Percentiles rank a stretch among this genome's conserved stretches.
Conservation (phyloP, 2,888 invertebrate genomes). For the Drosophila picticornis region DNA sequence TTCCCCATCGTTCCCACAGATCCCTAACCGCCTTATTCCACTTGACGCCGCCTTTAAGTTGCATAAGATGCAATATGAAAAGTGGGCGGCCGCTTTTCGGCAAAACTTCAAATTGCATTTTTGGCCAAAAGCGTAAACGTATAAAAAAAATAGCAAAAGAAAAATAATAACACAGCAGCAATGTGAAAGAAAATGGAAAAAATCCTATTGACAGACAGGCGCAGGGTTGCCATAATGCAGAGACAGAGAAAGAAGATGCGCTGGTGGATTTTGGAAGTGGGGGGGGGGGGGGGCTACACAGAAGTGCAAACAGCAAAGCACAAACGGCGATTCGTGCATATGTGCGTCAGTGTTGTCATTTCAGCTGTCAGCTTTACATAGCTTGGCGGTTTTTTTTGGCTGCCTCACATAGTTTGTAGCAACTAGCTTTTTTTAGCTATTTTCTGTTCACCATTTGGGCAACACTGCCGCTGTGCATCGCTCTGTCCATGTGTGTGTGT, state of each 20-base stretch:
- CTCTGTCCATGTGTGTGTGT: slow-evolving; percentile 19
- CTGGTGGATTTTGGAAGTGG: too few relatives aligned
- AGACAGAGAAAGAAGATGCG: slow-evolving; percentile 7
- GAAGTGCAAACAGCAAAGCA: slow-evolving; percentile 51
- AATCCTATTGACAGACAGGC: slow-evolving; percentile 49
- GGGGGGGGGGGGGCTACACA: neutral
- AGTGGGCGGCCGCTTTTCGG: slow-evolving; percentile 41
- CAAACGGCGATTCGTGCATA: slow-evolving; percentile 40
- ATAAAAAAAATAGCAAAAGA: slow-evolving; percentile 14
- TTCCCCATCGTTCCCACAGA: too few relatives aligned
- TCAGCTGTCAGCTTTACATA: neutral
- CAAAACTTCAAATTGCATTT: slow-evolving; percentile 75
- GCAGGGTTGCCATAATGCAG: slow-evolving; percentile 3
- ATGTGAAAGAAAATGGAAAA: slow-evolving; percentile 49
- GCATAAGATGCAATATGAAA: slow-evolving; percentile 52
- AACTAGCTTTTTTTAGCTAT: neutral
- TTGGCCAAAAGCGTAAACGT: slow-evolving; percentile 48
- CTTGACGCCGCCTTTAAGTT: slow-evolving; percentile 28
- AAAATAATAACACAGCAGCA: slow-evolving; percentile 42
- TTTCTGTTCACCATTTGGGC: slow-evolving; percentile 1
- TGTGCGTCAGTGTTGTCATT: slow-evolving; percentile 16
- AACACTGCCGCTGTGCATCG: neutral
- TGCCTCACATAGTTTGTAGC: neutral
- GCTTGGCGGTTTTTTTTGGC: neutral
- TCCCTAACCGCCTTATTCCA: neutral